A percentile compares a stretch with the other conserved stretches of the same genome.
phyloP scores from a whole-genome alignment of 2,888 invertebrate genomes.

The Cyclophora albipunctata region DNA sequence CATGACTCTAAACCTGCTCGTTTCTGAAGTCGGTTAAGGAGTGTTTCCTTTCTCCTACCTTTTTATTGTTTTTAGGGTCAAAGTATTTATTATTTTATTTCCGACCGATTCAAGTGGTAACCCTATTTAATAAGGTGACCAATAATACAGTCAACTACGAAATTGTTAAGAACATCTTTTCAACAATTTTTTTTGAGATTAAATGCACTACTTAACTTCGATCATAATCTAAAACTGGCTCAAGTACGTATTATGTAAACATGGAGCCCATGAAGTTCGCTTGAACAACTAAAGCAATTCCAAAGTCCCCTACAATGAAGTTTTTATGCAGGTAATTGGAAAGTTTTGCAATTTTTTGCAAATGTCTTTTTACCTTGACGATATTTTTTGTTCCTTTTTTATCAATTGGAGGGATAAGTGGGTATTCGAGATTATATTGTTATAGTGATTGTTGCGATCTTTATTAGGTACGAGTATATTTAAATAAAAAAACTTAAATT shows the following conservation, averaged over 20 bases:
- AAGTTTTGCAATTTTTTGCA: conserved; percentile 15
- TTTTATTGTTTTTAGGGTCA: no score
- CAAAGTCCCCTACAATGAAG: conserved; percentile 10
- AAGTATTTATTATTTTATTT: no score
- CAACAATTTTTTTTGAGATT: conserved; percentile 32
- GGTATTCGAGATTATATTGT: neutral
- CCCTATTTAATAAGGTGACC: conserved; percentile 32
- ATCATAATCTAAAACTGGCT: conserved; percentile 19
- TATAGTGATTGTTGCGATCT: neutral
- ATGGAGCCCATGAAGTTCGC: conserved; percentile 15
- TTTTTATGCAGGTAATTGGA: conserved; percentile 19
- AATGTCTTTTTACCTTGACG: conserved; percentile 2
- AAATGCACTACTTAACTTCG: conserved; percentile 42
- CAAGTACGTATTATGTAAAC: conserved; percentile 19
- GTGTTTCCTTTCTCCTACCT: no score
- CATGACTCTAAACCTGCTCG: no score
- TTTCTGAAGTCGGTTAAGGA: no score
- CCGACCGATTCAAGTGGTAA: conserved; percentile 10
- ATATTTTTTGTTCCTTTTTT: neutral
- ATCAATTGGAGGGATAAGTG: neutral
- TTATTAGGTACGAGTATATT: no score
- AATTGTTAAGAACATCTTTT: conserved; percentile 16
- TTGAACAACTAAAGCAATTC: conserved; percentile 19
- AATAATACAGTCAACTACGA: conserved; percentile 27
- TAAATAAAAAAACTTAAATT: no score